Percentiles rank a stretch among this genome's conserved stretches.
These are phyloP conservation scores for Nesogale talazaci DNA, from an alignment of 2,113 vertebrate species.

Conservation along the genomic window DNA sequence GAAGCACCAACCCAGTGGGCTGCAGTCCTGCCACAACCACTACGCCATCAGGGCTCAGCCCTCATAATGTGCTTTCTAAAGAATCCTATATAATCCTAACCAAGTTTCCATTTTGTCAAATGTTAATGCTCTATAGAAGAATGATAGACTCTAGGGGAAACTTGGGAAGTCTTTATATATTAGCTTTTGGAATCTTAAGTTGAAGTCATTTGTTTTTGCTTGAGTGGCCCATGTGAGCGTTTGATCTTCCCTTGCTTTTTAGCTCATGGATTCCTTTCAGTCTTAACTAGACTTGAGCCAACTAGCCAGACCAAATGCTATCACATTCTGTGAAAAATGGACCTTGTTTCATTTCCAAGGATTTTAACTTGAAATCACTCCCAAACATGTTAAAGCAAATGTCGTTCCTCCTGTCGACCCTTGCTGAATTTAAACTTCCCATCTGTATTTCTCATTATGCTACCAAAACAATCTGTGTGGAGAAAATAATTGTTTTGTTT, in stretches of 20 bases:
- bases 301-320: slow-evolving; percentile 12
- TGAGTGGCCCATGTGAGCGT: background rate
- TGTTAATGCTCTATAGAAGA: background rate
- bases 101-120: slow-evolving; percentile 21
- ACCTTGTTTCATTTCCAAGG: slow-evolving; percentile 67
- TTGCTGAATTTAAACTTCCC: slow-evolving; percentile 73
- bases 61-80: too few relatives aligned
- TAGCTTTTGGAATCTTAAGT: background rate
- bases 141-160: background rate
- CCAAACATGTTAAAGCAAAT: slow-evolving; percentile 71
- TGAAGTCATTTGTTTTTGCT: background rate
- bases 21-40: too few relatives aligned
- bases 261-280: slow-evolving; percentile 16
- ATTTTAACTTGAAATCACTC: slow-evolving; percentile 76
- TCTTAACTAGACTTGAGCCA: slow-evolving; percentile 42
- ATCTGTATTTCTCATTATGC: slow-evolving; percentile 78
- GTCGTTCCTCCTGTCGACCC: slow-evolving; percentile 70
- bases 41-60: too few relatives aligned
- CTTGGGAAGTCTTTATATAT: background rate
- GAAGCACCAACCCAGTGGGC: too few relatives aligned
- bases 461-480: slow-evolving; percentile 67
- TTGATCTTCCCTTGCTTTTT: slow-evolving; percentile 38
- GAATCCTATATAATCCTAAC: background rate
- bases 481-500: slow-evolving; percentile 48
- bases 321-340: slow-evolving; percentile 66